Evolutionary conservation across 2,888 invertebrate genomes (phyloP), one percentile per base, ranked within the genome.

Genomic region (Limnephilus rhombicus): DNA sequence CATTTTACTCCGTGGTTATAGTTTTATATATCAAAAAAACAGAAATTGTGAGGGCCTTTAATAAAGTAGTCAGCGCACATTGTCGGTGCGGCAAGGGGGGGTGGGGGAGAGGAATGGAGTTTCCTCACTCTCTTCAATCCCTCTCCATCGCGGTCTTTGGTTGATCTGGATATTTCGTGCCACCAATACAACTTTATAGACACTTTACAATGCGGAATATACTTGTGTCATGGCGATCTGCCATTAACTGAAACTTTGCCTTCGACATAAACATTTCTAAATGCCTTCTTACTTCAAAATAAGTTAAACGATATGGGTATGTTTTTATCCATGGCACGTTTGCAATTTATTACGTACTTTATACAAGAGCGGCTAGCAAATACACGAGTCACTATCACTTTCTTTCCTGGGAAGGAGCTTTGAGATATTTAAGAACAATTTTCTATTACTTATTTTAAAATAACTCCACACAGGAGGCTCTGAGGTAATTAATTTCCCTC

Each of bases 11-110:
- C 3, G 11, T n/a, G 86, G 49, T 86, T 45, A 49, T 49, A 49
- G 49, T 86, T 41, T 41, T 45, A 45, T 45, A 49, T 86, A 31
- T 37, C 37, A 37, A 83, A 37, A 86, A n/a, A n/a, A n/a, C n/a
- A n/a, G 49, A 85, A 85, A 5, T 85, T 85, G 41, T 41, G 24
- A 41, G 2, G 11, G 85, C 85, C n/a, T 85, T 85, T 85, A 41
- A 85, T 85, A 85, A 85, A 85, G 85, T 85, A 85, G 85, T 85
- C 85, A 37, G 41, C 37, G 85, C 85, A 85, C 85, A 41, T 85
- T 41, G 24, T 68, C 18, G 24, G 68, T 68, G 24, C 1, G 18
- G 24, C 18, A 15, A 3, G 5, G 37, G 37, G 83, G 83, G 9
- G 31, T 3, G 24, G 18, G 41, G 11, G 15, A 12, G 31, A 18